These are phyloP conservation scores for Zalophus californianus DNA, from an alignment of 2,797 vertebrate species.

Conservation along the genomic window DNA sequence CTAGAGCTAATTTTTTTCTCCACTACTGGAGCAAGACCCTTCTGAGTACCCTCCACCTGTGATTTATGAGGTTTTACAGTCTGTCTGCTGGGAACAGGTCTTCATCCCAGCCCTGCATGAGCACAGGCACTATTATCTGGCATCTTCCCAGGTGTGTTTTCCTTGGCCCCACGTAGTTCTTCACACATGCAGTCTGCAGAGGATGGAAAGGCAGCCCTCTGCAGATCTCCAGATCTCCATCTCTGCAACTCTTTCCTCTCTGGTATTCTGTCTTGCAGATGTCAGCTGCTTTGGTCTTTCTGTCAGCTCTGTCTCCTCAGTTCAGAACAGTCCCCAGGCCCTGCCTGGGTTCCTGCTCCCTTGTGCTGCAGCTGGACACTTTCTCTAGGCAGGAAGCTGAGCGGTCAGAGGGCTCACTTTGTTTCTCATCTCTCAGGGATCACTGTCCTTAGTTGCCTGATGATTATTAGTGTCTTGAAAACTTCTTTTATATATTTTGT, in stretches of 20 bases:
- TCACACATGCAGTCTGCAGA: neutral
- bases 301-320: neutral
- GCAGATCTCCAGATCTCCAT: neutral
- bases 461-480: neutral
- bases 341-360: neutral
- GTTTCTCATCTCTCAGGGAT: neutral
- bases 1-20: neutral
- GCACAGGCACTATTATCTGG: neutral
- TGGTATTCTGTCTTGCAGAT: neutral
- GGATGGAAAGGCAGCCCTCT: neutral
- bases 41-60: neutral
- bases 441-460: neutral
- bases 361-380: neutral
- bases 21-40: neutral
- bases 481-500: neutral
- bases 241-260: neutral
- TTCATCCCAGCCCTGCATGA: neutral
- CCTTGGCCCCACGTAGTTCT: neutral
- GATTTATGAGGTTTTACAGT: neutral
- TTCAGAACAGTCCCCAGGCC: neutral
- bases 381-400: neutral
- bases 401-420: neutral
- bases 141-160: neutral
- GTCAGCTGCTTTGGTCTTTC: neutral
- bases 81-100: neutral